Conservation (phyloP, 2,888 invertebrate species). For the Idaea aversata region DNA sequence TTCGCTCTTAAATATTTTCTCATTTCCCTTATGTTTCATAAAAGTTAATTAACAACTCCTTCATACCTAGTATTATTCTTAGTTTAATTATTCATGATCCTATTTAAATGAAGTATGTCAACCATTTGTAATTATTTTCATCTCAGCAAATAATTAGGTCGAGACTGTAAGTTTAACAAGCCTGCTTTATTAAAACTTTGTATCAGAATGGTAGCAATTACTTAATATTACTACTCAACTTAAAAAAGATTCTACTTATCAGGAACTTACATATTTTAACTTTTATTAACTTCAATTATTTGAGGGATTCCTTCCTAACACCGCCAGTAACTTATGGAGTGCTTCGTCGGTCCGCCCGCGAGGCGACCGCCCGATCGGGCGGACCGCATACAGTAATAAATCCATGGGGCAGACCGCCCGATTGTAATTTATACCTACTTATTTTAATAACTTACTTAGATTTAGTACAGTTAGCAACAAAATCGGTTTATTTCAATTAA, state of each 20-base stretch:
- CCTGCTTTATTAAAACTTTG: background rate
- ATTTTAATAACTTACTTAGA: too few species aligned
- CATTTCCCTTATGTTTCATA: background rate
- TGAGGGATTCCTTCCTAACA: too few species aligned
- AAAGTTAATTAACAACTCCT: background rate
- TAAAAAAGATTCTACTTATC: background rate
- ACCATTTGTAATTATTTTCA: background rate
- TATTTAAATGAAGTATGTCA: background rate
- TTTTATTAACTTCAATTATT: too few species aligned
- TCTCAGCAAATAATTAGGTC: background rate
- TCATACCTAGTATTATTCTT: background rate
- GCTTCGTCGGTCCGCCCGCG: too few species aligned
- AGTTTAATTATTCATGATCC: background rate
- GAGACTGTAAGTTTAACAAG: background rate
- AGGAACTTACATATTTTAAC: background rate
- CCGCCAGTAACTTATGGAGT: too few species aligned
- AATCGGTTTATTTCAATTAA: too few species aligned
- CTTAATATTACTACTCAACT: background rate
- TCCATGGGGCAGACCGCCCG: too few species aligned
- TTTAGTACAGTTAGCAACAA: too few species aligned
- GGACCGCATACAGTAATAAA: too few species aligned
- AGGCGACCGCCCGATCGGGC: too few species aligned
- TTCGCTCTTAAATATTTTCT: too few species aligned
- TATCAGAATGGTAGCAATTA: background rate
- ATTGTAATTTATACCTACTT: too few species aligned